These are phyloP conservation scores for Drosophila rhopaloa DNA, from an alignment of 1,140 invertebrate genomes.

Conservation along the genomic window DNA sequence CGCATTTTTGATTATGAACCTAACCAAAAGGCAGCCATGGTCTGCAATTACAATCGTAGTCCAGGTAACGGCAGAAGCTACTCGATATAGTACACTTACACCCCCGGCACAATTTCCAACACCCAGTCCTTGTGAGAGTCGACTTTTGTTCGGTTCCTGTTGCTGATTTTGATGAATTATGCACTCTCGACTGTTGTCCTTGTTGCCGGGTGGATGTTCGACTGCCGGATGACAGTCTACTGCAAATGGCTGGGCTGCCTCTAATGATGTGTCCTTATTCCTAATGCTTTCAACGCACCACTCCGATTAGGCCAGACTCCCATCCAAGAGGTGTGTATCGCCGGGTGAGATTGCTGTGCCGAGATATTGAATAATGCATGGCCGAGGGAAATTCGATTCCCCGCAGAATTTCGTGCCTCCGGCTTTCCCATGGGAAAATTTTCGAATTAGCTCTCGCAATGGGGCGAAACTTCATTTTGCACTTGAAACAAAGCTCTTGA, in stretches of 20 bases:
- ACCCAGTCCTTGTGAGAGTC: constrained; percentile 46
- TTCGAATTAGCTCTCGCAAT: constrained; percentile 10
- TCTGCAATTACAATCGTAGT: constrained; percentile 64
- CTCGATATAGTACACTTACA: constrained; percentile 31
- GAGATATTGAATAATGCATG: constrained; percentile 38
- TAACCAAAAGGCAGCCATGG: constrained; percentile 22
- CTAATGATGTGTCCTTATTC: constrained; percentile 75
- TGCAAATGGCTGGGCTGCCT: constrained; percentile 56
- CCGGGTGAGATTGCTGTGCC: constrained; percentile 3
- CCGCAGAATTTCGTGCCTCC: constrained; percentile 16
- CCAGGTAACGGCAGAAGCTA: constrained; percentile 39
- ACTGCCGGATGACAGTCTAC: constrained; percentile 37
- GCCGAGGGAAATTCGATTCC: constrained; percentile 28
- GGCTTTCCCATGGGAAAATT: constrained; percentile 35
- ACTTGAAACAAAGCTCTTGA: background rate
- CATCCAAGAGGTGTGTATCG: constrained; percentile 16
- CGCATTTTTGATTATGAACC: constrained; percentile 74
- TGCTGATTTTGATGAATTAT: constrained; percentile 82
- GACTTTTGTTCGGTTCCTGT: constrained; percentile 66
- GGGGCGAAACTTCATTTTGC: background rate
- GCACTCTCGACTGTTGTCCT: constrained; percentile 41
- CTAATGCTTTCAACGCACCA: constrained; percentile 72
- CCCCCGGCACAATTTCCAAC: constrained; percentile 14
- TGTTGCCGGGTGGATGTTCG: constrained; percentile 28
- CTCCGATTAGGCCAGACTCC: constrained; percentile 56